Evolutionary conservation across 1,140 invertebrate species (phyloP).

Genomic region (Stegodyphus dumicola): DNA sequence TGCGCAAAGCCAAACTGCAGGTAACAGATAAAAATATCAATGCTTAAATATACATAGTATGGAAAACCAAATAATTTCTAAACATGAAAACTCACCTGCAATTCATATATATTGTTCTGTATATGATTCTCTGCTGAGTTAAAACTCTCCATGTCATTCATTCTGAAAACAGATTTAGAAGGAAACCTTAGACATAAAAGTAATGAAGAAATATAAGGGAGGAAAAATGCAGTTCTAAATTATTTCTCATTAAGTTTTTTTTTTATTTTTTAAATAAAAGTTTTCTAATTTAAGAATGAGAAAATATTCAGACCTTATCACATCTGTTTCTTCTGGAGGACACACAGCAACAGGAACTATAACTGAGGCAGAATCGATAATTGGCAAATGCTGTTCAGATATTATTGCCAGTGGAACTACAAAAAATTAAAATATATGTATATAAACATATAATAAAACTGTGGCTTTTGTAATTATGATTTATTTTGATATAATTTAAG

Average conservation of each 20-base stretch:
- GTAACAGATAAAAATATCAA: neutral
- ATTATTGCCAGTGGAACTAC: constrained; percentile 47
- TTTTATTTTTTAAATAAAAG: too few species aligned
- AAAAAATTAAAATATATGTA: constrained; percentile 22
- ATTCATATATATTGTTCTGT: neutral
- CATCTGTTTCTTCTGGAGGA: constrained; percentile 17
- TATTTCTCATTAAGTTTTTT: too few species aligned
- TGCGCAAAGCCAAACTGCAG: too few species aligned
- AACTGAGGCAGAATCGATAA: constrained; percentile 23
- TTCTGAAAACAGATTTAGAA: neutral
- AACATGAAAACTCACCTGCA: neutral
- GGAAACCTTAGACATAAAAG: neutral
- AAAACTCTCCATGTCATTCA: neutral
- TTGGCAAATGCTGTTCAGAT: constrained; percentile 45
- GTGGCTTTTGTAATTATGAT: too few species aligned
- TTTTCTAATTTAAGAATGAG: neutral
- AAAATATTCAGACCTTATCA: neutral
- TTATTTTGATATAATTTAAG: too few species aligned
- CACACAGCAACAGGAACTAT: constrained; percentile 31
- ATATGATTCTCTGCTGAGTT: constrained; percentile 3
- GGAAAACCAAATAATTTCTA: neutral
- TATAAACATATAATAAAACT: too few species aligned
- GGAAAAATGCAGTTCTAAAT: too few species aligned
- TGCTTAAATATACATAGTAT: neutral
- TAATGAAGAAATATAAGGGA: neutral